Conservation (phyloP, 2,113 vertebrate species). For the Poeciliopsis occidentalis region DNA sequence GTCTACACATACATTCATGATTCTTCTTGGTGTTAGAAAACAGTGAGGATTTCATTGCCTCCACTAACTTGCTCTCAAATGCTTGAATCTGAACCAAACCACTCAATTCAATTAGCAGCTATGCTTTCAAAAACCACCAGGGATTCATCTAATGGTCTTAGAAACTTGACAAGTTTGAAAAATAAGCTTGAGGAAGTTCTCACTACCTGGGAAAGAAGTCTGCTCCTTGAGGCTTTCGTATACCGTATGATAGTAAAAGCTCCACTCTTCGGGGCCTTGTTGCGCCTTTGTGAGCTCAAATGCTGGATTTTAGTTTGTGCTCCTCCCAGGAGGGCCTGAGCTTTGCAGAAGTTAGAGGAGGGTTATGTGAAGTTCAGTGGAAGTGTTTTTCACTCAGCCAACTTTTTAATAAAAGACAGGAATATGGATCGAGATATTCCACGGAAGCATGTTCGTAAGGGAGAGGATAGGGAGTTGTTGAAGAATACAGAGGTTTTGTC, state of each 20-base stretch:
- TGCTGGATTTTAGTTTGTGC: slow-evolving; percentile 78
- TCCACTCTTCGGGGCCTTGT: slow-evolving; percentile 77
- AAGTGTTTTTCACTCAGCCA: slow-evolving; percentile 67
- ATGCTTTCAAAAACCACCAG: slow-evolving; percentile 66
- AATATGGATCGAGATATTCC: slow-evolving; percentile 71
- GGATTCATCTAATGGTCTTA: slow-evolving; percentile 68
- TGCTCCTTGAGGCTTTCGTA: slow-evolving; percentile 75
- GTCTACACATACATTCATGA: not conserved
- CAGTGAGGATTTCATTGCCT: not conserved
- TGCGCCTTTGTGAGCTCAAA: slow-evolving; percentile 79
- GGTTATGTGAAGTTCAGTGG: slow-evolving; percentile 79
- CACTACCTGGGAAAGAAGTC: slow-evolving; percentile 74
- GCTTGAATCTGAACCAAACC: slow-evolving; percentile 64
- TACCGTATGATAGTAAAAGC: slow-evolving; percentile 76
- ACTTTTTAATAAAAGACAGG: slow-evolving; percentile 75
- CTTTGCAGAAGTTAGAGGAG: slow-evolving; percentile 78
- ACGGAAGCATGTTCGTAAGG: slow-evolving; percentile 64
- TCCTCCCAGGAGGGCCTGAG: slow-evolving; percentile 75
- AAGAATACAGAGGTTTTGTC: slow-evolving; percentile 63
- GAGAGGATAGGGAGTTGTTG: slow-evolving; percentile 62
- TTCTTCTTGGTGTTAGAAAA: no score
- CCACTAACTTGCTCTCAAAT: slow-evolving; percentile 45
- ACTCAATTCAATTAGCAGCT: slow-evolving; percentile 71
- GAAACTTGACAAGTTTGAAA: slow-evolving; percentile 71
- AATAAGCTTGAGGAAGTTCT: slow-evolving; percentile 76